Base-by-base conservation (phyloP, 2,113 vertebrate species). In the Meriones unguiculatus region DNA sequence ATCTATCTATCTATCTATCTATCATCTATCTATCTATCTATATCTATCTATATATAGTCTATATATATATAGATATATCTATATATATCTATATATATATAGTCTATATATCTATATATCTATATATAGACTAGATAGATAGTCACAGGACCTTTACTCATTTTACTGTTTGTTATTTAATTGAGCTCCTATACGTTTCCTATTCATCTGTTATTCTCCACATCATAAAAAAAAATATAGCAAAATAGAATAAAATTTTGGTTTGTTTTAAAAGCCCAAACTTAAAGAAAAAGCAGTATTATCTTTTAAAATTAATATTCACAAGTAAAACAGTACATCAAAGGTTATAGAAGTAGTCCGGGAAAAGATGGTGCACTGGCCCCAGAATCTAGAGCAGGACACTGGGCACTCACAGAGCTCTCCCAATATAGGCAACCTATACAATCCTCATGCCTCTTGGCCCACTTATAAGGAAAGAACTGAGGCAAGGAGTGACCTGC, bases 361-460 rank as follows among this genome's bases (percentile, higher is more conserved):
- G 12, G 14, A n/a, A 54, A 62, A 62, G 17, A 2, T 35, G 64
- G 7, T 12, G 46, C 28, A 24, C 38, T 25, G 32, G 17, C 62
- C 32, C 46, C 7, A n/a, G 30, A 38, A 65, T 28, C 38, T 57
- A 17, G 9, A 15, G 7, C 62, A 64, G 24, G 50, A 7, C 50
- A 35, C 73, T 18, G n/a, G 18, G 50, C 28, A 69, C 84, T 78
- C 30, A n/a, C 75, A 54, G 46, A 90, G 13, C 46, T 28, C 59
- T 46, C 59, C 13, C n/a, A 7, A 24, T 41, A 12, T 0, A 0
- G 20, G 32, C 38, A 18, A 28, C 38, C 20, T 1, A 14, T 20
- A 30, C 24, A 11, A 24, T 1, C n/a, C 73, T 84, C 62, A n/a
- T 1, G 24, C 11, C 62, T 81, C 50, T 3, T 2, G 17, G 35